Percentiles rank a stretch among this genome's conserved stretches.
phyloP scores from a whole-genome alignment of 2,113 vertebrate species.

The Marmota flaviventris region DNA sequence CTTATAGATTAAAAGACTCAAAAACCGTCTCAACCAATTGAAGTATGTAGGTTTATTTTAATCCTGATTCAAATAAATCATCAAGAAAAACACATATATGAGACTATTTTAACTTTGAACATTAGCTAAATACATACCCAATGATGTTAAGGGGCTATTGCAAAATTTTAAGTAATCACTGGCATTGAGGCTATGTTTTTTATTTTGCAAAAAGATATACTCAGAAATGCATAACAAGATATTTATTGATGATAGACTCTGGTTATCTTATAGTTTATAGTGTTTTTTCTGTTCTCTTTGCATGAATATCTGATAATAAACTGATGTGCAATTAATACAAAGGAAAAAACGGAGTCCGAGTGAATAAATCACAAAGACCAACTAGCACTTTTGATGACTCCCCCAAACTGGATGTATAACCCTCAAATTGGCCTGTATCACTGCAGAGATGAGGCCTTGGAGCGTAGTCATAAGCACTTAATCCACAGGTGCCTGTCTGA shows the following conservation, averaged over 20 bases:
- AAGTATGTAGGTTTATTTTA: background rate
- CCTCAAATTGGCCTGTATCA: too few relatives aligned
- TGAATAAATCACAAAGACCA: background rate
- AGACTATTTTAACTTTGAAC: background rate
- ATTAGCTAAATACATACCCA: background rate
- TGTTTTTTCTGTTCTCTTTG: background rate
- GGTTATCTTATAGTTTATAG: background rate
- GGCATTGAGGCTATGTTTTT: background rate
- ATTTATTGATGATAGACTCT: background rate
- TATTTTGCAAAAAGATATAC: background rate
- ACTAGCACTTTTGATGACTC: background rate
- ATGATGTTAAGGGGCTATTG: background rate
- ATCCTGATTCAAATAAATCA: background rate
- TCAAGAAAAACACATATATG: background rate
- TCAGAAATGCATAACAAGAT: background rate
- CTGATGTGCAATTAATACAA: background rate
- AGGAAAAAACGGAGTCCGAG: background rate
- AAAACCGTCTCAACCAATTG: background rate
- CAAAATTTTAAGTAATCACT: background rate
- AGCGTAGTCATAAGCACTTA: background rate
- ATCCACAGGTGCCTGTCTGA: background rate
- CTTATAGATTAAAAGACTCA: background rate
- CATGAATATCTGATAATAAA: background rate
- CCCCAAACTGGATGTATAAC: background rate
- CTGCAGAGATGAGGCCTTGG: too few relatives aligned